Evolutionary conservation across 1,140 invertebrate species (phyloP), one percentile per base, ranked within the genome.

Genomic region (Camponotus pennsylvanicus): DNA sequence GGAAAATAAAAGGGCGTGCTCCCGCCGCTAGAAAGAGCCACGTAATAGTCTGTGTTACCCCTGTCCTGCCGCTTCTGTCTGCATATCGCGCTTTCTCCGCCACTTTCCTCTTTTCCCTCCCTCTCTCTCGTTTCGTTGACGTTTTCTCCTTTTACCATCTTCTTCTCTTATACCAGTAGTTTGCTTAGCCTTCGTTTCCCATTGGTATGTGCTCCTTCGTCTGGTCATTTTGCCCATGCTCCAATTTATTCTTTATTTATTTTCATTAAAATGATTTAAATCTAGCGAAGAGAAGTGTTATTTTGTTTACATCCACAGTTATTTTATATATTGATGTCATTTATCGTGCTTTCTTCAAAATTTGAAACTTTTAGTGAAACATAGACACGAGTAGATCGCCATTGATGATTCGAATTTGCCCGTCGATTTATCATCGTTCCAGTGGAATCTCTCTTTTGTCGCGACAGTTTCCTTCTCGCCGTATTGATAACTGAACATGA

Each of bases 1-100:
- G 49, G 84, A 86, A 92, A 92, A 92, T 92, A 92, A 92, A 92
- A 92, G 92, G 82, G 86, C 82, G 55, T 61, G 63, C 82, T 71
- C 69, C 27, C 42, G 52, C 71, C 71, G 69, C 49, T 75, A 89
- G 86, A 92, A 91, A 90, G 89, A 91, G 85, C 86, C 75, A 55
- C 88, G 88, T 91, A 92, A 92, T 91, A 91, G 86, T 85, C 86
- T 78, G 66, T 80, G 91, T 91, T 92, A 89, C 45, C 78, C 52
- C 66, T 63, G 79, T 83, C 88, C 91, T 78, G 85, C 52, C 67
- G 73, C 49, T 73, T 61, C 75, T 90, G 64, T 85, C 88, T 84
- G 59, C 78, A 27, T 52, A 49, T 69, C 70, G 52, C 37, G 40
- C 11, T 42, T 18, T 66, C 63, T 71, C n/a, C n/a, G 6, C 1